phyloP scores from a whole-genome alignment of 2,113 vertebrate genomes.

The Argyrosomus japonicus region DNA sequence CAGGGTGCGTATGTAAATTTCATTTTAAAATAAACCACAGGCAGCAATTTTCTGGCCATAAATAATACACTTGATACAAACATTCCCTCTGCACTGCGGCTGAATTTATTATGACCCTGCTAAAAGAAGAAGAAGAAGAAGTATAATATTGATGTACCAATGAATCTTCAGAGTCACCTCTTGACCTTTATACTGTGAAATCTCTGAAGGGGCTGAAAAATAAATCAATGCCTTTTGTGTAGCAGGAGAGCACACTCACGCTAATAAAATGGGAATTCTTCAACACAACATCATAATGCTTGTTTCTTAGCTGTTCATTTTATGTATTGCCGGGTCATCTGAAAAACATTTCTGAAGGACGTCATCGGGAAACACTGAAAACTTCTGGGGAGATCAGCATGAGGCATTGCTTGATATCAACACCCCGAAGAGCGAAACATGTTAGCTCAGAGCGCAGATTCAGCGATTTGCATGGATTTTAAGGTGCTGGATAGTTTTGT shows the following conservation, averaged over 20 bases:
- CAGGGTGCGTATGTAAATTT: conserved; percentile 68
- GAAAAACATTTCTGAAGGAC: not conserved
- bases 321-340: conserved; percentile 20
- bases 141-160: conserved; percentile 67
- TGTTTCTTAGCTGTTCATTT: conserved; percentile 35
- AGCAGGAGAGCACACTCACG: conserved; percentile 17
- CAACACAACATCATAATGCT: not conserved
- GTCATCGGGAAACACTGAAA: not conserved
- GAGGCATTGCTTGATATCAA: not conserved
- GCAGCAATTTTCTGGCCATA: conserved; percentile 76
- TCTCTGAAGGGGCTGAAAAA: conserved; percentile 49
- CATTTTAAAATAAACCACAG: conserved; percentile 74
- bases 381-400: not conserved
- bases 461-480: not conserved
- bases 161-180: conserved; percentile 69
- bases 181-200: conserved; percentile 66
- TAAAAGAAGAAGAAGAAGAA: conserved; percentile 52
- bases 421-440: not conserved
- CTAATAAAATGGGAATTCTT: conserved; percentile 30
- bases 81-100: conserved; percentile 73
- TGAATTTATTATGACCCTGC: conserved; percentile 74
- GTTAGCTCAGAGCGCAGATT: not conserved
- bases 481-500: not conserved
- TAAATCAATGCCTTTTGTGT: conserved; percentile 69
- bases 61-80: conserved; percentile 78